Evolutionary conservation across 2,113 vertebrate genomes (phyloP), one percentile per base, ranked within the genome.

Genomic region (Gallinago paraguaiae): DNA sequence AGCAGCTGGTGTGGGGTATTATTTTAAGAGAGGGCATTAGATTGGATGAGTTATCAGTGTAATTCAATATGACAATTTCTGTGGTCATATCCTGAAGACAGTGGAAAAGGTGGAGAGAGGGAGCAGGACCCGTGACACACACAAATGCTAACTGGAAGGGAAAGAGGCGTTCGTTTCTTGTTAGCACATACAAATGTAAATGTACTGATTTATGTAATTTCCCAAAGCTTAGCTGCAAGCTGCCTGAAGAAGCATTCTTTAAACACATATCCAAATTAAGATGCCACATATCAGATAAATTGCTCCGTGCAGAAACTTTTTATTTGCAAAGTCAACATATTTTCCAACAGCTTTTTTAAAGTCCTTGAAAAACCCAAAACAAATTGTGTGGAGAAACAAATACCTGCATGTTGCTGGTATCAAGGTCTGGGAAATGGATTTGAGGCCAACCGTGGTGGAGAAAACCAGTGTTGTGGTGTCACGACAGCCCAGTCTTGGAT

Each of bases 21-120:
- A 33, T 16, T 86, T 75, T 25, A 50, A 46, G 82, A 71, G 60
- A 88, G 80, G 76, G 69, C 88, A 86, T 72, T 43, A 37, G 65
- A 84, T 31, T 5, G 60, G 85, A n/a, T 1, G 30, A 59, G 30
- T 90, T 53, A 59, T 88, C 88, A 93, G 86, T 22, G 86, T 94
- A 92, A 96, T 93, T 71, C 90, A 31, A 43, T n/a, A 31, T 50
- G 95, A 94, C 95, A 89, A 33, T 57, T 90, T n/a, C 92, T 69
- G 82, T 41, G 69, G 53, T 24, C 4, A 1, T n/a, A 61, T 94
- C 93, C 90, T 56, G 74, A 61, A 92, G 94, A 80, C 50, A 57
- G 67, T 35, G 69, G 92, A 22, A 56, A 59, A 93, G 65, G 91
- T 92, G 93, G 81, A 84, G 95, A 91, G 50, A 70, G 92, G 60